phyloP scores from a whole-genome alignment of 2,113 vertebrate genomes.

The Ictidomys tridecemlineatus region DNA sequence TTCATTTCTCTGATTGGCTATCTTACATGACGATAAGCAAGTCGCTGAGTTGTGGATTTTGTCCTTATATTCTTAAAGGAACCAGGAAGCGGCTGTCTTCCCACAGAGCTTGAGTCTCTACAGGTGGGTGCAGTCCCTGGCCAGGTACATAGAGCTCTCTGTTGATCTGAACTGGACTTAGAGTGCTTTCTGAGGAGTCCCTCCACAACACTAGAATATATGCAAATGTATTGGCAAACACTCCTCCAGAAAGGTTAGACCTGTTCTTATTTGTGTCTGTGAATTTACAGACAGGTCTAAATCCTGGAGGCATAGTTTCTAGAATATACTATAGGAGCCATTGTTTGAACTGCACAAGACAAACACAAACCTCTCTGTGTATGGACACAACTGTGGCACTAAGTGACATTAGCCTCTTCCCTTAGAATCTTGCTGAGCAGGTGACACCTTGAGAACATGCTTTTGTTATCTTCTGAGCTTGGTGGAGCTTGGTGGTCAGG shows the following conservation, averaged over 20 bases:
- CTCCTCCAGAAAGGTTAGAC: not conserved
- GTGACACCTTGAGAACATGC: not conserved
- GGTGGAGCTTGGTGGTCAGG: not conserved
- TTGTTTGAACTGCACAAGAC: not conserved
- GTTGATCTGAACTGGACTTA: too few relatives aligned
- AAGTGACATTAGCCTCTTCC: not conserved
- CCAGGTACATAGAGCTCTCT: too few relatives aligned
- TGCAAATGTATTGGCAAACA: not conserved
- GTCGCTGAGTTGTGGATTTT: too few relatives aligned
- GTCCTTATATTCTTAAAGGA: too few relatives aligned
- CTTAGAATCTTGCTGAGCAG: not conserved
- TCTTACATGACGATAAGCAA: too few relatives aligned
- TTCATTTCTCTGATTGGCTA: too few relatives aligned
- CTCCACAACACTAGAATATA: not conserved
- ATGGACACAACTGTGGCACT: not conserved
- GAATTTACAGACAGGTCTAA: constrained; percentile 11
- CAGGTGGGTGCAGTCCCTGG: too few relatives aligned
- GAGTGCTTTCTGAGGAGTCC: too few relatives aligned
- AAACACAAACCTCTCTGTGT: not conserved
- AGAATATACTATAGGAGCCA: not conserved
- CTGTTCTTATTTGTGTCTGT: not conserved
- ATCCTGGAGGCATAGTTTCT: not conserved
- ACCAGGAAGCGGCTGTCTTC: too few relatives aligned
- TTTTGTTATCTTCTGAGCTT: not conserved
- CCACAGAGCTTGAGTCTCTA: too few relatives aligned